Evolutionary conservation across 2,797 vertebrate genomes (phyloP), one percentile per base, ranked within the genome.

Genomic region (Dendrocincla fuliginosa): DNA sequence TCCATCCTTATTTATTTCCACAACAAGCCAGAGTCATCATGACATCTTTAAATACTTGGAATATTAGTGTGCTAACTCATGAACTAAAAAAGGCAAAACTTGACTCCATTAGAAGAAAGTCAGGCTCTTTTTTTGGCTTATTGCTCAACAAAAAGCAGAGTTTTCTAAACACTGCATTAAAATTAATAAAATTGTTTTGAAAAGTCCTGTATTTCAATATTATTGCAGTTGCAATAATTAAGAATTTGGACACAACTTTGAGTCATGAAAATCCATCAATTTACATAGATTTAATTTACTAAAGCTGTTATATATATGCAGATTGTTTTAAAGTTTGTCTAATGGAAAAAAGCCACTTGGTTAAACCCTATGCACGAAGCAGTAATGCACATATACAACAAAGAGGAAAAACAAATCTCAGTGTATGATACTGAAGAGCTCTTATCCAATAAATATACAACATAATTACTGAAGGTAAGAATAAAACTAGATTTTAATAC

Each of bases 41-140:
- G 91, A 95, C 95, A 97, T 96, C 92, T 94, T 96, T 92, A 96
- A 97, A 97, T 94, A 89, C 84, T 96, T 96, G 70, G 57, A 94
- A 96, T 96, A 94, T 95, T 83, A 93, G 20, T 35, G 3, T 52
- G 76, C 47, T 96, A 95, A 83, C 89, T 94, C 92, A 87, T 24
- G 84, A 94, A 53, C 87, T 92, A 75, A 84, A 96, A 93, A 90
- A 81, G 87, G 55, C 65, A 90, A 95, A 96, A 87, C 65, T 92
- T 75, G 25, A 85, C 61, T 91, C 65, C 69, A 30, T 61, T 44
- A 78, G 61, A 85, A 86, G 87, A 65, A 77, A 76, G n/a, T 17
- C 32, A 27, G 17, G 9, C 53, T 68, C 32, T 82, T 68, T 84
- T 82, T 56, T 63, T 71, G 41, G 35, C 57, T 89, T 82, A 55